phyloP scores from a whole-genome alignment of 2,888 invertebrate species.

The Dendrolimus houi region DNA sequence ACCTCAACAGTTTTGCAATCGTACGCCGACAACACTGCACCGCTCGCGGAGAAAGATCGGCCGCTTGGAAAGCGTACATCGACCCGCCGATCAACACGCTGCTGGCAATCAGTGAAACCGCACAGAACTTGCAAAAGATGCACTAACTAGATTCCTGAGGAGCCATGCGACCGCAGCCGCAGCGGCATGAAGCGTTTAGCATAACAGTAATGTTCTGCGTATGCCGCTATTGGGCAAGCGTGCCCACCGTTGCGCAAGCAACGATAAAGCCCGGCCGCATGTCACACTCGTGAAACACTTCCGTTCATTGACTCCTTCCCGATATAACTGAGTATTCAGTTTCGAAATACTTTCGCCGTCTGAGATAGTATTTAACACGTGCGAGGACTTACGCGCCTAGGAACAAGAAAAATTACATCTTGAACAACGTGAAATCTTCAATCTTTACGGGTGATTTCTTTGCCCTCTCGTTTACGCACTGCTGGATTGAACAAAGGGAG shows the following conservation, averaged over 20 bases:
- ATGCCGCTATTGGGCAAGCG: conserved; percentile 56
- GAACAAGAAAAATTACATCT: conserved; percentile 16
- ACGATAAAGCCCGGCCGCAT: conserved; percentile 62
- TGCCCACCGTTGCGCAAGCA: conserved; percentile 57
- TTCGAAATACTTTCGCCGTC: conserved; percentile 58
- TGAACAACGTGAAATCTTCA: conserved; percentile 6
- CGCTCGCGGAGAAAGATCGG: conserved; percentile 40
- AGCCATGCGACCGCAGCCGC: conserved; percentile 32
- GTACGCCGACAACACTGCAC: conserved; percentile 23
- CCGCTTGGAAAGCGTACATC: conserved; percentile 60
- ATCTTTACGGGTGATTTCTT: conserved; percentile 45
- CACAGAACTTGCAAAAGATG: conserved; percentile 41
- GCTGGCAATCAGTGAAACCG: conserved; percentile 30
- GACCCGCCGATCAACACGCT: conserved; percentile 25
- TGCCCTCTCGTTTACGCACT: conserved; percentile 24
- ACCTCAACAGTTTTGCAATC: conserved; percentile 74
- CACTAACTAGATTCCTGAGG: conserved; percentile 45
- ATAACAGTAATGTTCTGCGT: conserved; percentile 32
- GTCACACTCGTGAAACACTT: conserved; percentile 72
- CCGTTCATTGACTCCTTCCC: conserved; percentile 75
- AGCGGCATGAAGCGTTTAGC: conserved; percentile 33
- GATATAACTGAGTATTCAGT: conserved; percentile 61
- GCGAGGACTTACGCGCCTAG: conserved; percentile 25
- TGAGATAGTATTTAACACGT: conserved; percentile 35
- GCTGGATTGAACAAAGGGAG: too few relatives aligned